These are phyloP conservation scores for Apis mellifera DNA, from an alignment of 1,140 invertebrate genomes.

Conservation along the genomic window Amel_HAv3.1 CM009939.2:10608001-10608500, in stretches of 20 bases:
- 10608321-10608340: background rate
- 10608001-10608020: no score
- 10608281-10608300: slow-evolving; percentile 11
- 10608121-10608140: no score
- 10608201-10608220: no score
- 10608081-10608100: no score
- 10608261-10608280: slow-evolving; percentile 23
- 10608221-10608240: background rate
- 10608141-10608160: no score
- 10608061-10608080: no score
- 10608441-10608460: no score
- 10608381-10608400: slow-evolving; percentile 3
- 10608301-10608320: background rate
- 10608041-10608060: no score
- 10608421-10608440: background rate
- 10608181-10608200: no score
- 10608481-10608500: background rate
- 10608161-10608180: background rate
- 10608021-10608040: no score
- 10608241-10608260: slow-evolving; percentile 21
- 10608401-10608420: slow-evolving; percentile 15
- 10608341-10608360: background rate
- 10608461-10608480: background rate
- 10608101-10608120: no score
- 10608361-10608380: slow-evolving; percentile 2